phyloP scores from a whole-genome alignment of 2,797 vertebrate genomes.

The Lateolabrax maculatus region DNA sequence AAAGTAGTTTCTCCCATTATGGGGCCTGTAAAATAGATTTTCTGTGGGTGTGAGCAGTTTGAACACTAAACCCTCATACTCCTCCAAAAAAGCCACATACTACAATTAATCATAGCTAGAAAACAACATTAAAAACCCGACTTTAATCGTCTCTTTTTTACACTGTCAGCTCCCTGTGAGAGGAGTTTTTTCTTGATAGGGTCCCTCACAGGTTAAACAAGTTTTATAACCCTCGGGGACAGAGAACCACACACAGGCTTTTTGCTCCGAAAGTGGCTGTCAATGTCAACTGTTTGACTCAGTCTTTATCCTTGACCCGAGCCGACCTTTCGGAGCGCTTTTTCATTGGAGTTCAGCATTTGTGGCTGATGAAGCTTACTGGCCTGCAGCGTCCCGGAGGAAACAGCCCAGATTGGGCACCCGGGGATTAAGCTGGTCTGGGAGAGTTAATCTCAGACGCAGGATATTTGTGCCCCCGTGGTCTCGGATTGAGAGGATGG shows the following conservation, averaged over 20 bases:
- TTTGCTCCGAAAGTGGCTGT: neutral
- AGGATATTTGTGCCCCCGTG: constrained; percentile 57
- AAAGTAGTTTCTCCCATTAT: neutral
- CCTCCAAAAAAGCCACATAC: neutral
- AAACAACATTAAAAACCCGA: neutral
- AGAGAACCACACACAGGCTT: constrained; percentile 8
- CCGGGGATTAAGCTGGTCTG: constrained; percentile 70
- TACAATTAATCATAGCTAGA: neutral
- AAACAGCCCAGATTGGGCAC: constrained; percentile 68
- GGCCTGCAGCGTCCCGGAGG: constrained; percentile 27
- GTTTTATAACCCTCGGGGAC: constrained; percentile 36
- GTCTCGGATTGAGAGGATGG: constrained; percentile 63
- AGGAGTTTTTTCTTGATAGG: neutral
- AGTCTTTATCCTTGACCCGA: constrained; percentile 10
- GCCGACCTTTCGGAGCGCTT: neutral
- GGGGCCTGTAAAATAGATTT: neutral
- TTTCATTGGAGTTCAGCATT: neutral
- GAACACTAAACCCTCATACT: neutral
- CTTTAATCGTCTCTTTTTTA: neutral
- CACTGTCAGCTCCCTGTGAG: neutral
- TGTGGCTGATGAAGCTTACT: constrained; percentile 19
- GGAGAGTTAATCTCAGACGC: constrained; percentile 74
- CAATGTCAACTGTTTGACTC: neutral
- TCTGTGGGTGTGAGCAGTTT: neutral
- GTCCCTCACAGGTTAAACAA: constrained; percentile 23